Percentiles rank a stretch among this genome's conserved stretches.
These are phyloP conservation scores for Agelaius phoeniceus DNA, from an alignment of 2,113 vertebrate species.

Conservation along the genomic window DNA sequence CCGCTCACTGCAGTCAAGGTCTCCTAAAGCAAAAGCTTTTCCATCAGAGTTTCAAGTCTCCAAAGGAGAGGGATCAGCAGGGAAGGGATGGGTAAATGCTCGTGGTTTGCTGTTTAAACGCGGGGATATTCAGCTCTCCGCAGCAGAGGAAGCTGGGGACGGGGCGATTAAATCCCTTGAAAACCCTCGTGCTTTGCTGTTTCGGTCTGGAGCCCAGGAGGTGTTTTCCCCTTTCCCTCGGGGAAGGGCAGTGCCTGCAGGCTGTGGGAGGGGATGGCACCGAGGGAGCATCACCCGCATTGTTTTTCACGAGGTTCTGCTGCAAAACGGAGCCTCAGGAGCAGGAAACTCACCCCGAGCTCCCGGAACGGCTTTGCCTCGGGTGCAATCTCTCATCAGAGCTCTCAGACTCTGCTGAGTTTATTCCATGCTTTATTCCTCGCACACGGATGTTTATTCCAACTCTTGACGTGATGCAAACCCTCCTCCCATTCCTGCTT, in stretches of 20 bases:
- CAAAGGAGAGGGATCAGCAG: not conserved
- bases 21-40: not conserved
- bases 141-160: not conserved
- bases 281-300: not conserved
- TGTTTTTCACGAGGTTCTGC: not conserved
- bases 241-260: not conserved
- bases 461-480: fast-evolving
- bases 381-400: fast-evolving
- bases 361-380: not conserved
- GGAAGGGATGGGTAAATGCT: not conserved
- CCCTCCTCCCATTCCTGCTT: not conserved
- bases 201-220: too few species aligned
- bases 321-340: not conserved
- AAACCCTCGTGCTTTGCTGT: not conserved
- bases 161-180: not conserved
- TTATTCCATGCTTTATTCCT: not conserved
- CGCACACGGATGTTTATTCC: not conserved
- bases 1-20: not conserved
- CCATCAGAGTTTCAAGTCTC: not conserved
- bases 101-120: fast-evolving
- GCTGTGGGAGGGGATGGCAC: too few species aligned
- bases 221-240: not conserved
- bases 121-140: not conserved
- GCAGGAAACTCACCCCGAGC: not conserved
- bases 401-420: not conserved